phyloP scores from a whole-genome alignment of 2,797 vertebrate species.

The Pangasius djambal region DNA sequence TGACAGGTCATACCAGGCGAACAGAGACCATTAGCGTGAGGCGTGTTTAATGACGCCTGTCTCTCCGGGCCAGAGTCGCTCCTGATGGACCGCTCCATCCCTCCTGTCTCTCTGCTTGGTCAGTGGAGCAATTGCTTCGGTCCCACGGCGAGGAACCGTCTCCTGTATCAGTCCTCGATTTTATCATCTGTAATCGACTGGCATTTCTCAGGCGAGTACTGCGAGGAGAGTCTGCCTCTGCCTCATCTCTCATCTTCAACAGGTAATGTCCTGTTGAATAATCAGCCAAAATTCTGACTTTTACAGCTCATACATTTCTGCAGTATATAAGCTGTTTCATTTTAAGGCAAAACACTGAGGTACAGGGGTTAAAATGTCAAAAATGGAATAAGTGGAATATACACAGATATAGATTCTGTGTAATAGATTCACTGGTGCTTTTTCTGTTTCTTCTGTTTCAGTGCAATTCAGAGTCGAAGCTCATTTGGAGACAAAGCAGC shows the following conservation, averaged over 20 bases:
- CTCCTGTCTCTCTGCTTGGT: constrained; percentile 22
- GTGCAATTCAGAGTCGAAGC: neutral
- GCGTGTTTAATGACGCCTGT: constrained; percentile 33
- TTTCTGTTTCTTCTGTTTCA: neutral
- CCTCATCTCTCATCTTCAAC: neutral
- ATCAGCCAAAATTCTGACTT: neutral
- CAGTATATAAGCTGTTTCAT: neutral
- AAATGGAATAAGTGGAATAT: neutral
- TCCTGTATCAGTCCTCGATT: constrained; percentile 5
- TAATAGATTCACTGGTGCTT: neutral
- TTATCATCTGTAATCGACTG: constrained; percentile 30
- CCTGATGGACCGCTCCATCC: constrained; percentile 17
- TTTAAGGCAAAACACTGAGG: neutral
- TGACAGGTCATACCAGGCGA: neutral
- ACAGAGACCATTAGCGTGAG: constrained; percentile 17
- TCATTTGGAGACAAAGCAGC: constrained; percentile 14
- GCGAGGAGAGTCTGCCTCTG: neutral
- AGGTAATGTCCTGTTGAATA: neutral
- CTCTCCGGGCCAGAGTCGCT: constrained; percentile 17
- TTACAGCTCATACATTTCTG: neutral
- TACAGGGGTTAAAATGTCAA: neutral
- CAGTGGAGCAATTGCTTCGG: constrained; percentile 3
- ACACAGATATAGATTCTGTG: neutral
- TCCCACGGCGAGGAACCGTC: neutral
- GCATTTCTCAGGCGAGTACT: neutral